A percentile compares a stretch with the other conserved stretches of the same genome.
These are phyloP conservation scores for Syngnathus typhle DNA, from an alignment of 2,113 vertebrate species.

Conservation along the genomic window DNA sequence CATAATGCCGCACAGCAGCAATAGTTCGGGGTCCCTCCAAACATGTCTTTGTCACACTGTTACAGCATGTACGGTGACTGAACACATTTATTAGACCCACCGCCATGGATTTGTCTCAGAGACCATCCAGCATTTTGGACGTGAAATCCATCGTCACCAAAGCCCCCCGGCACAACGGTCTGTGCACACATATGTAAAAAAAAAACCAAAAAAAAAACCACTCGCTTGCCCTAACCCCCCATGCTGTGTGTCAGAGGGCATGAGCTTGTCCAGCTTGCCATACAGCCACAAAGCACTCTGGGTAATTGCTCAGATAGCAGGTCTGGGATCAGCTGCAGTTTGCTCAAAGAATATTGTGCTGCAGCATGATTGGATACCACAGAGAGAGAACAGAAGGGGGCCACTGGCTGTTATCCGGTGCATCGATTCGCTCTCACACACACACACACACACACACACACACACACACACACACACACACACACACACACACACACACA, in stretches of 20 bases:
- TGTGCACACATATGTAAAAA: constrained; percentile 24
- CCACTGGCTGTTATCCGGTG: constrained; percentile 60
- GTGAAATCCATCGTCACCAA: constrained; percentile 19
- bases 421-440: constrained; percentile 52
- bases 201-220: constrained; percentile 43
- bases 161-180: constrained; percentile 13
- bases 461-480: constrained; percentile 45
- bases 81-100: not conserved
- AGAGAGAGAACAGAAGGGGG: constrained; percentile 67
- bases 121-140: constrained; percentile 3
- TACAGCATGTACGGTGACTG: constrained; percentile 14
- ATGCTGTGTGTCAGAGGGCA: constrained; percentile 61
- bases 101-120: not conserved
- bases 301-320: constrained; percentile 71
- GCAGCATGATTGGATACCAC: constrained; percentile 53
- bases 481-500: constrained; percentile 29
- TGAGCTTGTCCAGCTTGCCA: constrained; percentile 59
- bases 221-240: constrained; percentile 37
- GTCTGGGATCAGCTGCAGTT: constrained; percentile 70
- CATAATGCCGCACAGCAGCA: constrained; percentile 27
- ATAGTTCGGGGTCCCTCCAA: constrained; percentile 19
- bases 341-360: constrained; percentile 53
- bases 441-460: constrained; percentile 17
- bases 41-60: constrained; percentile 48
- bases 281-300: constrained; percentile 64